Conservation (phyloP, 2,113 vertebrate genomes). For the Xiphophorus couchianus region DNA sequence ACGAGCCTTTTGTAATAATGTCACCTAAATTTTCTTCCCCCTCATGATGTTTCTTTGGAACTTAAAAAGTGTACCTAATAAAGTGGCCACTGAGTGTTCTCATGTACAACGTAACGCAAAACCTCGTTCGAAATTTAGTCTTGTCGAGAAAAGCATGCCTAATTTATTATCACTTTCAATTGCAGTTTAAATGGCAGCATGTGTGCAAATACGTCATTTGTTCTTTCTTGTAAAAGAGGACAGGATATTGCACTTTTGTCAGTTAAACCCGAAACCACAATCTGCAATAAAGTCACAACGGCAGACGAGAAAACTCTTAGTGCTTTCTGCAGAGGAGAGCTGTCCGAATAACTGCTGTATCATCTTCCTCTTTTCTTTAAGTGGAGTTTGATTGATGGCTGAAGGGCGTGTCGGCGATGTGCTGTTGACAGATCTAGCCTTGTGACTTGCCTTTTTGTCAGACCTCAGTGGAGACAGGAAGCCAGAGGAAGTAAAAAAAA, state of each 20-base stretch:
- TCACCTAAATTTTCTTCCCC: no score
- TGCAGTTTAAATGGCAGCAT: neutral
- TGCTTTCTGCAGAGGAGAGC: constrained; percentile 5
- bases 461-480: constrained; percentile 65
- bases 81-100: neutral
- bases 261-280: neutral
- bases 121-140: no score
- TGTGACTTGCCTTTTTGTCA: constrained; percentile 65
- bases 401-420: constrained; percentile 59
- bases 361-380: constrained; percentile 59
- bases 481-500: constrained; percentile 21
- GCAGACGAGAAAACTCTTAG: neutral
- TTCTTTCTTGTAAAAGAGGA: neutral
- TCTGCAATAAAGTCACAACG: neutral
- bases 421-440: constrained; percentile 63
- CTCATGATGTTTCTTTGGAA: neutral
- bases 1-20: neutral
- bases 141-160: neutral
- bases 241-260: neutral
- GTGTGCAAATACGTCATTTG: neutral
- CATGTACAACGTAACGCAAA: neutral
- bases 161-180: neutral
- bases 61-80: neutral
- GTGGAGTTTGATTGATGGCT: constrained; percentile 41
- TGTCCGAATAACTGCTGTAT: constrained; percentile 47